These are phyloP conservation scores for Psococerastis gibbosa DNA, from an alignment of 2,888 invertebrate species.

Conservation along the genomic window DNA sequence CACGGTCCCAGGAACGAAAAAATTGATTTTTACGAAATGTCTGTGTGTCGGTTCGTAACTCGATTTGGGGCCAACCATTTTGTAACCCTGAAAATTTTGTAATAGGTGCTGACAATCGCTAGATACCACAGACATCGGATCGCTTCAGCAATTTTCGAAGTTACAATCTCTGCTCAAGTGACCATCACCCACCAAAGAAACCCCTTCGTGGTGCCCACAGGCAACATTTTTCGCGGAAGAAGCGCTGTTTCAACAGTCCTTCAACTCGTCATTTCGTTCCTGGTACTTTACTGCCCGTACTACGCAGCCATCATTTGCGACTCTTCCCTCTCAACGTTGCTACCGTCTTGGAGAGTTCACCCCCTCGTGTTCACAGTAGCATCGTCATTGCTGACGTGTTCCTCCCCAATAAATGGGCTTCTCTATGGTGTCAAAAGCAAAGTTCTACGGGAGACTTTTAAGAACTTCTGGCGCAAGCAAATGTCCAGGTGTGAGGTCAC, in stretches of 20 bases:
- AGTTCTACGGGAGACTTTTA: conserved; percentile 46
- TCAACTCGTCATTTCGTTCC: conserved; percentile 50
- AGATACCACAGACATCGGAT: conserved; percentile 63
- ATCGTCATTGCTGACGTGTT: conserved; percentile 44
- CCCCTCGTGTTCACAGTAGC: conserved; percentile 37
- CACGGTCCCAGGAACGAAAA: too few relatives aligned
- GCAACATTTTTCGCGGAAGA: conserved; percentile 30
- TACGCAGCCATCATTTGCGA: conserved; percentile 53
- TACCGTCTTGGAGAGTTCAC: conserved; percentile 20
- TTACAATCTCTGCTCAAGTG: conserved; percentile 64
- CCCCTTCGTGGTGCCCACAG: conserved; percentile 34
- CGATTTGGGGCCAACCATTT: too few relatives aligned
- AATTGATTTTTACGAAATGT: too few relatives aligned
- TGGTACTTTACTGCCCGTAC: conserved; percentile 54
- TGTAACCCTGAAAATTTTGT: conserved; percentile 33
- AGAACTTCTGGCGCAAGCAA: conserved; percentile 59
- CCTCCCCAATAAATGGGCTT: conserved; percentile 55
- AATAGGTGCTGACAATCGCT: conserved; percentile 30
- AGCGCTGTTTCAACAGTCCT: conserved; percentile 47
- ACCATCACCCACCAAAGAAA: conserved; percentile 66
- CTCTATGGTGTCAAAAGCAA: conserved; percentile 59
- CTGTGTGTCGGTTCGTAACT: too few relatives aligned
- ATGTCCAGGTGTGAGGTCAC: conserved; percentile 60
- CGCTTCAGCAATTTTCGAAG: conserved; percentile 69
- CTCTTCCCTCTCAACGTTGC: conserved; percentile 22